Evolutionary conservation across 2,113 vertebrate genomes (phyloP).

Genomic region (Synodontis membranacea): DNA sequence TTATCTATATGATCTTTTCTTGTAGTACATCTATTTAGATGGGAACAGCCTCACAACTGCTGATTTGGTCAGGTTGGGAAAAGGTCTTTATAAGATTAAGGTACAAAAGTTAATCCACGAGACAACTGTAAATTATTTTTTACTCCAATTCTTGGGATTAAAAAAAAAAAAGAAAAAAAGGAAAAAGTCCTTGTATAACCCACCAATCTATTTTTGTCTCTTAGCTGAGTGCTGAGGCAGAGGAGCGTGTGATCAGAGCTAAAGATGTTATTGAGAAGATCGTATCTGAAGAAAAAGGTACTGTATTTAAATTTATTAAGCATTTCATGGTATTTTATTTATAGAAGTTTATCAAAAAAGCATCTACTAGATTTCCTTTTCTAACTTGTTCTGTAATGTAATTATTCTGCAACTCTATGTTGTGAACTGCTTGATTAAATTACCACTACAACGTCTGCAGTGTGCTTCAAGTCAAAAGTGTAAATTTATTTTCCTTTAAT

Average conservation of each 20-base stretch:
- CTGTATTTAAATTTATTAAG: not conserved
- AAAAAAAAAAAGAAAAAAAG: too few species aligned
- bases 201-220: not conserved
- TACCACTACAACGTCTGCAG: not conserved
- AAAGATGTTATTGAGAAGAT: conserved; percentile 83
- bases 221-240: conserved; percentile 84
- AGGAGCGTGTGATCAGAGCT: conserved; percentile 78
- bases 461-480: not conserved
- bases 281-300: conserved; percentile 81
- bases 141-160: not conserved
- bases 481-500: not conserved
- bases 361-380: not conserved
- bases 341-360: not conserved
- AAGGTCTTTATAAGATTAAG: conserved; percentile 92
- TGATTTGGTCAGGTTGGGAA: conserved; percentile 88
- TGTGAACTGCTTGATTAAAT: not conserved
- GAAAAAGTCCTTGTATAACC: not conserved
- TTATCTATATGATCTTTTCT: not conserved
- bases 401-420: not conserved
- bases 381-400: not conserved
- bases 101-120: conserved; percentile 66
- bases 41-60: conserved; percentile 85
- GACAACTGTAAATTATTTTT: not conserved
- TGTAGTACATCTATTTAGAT: conserved; percentile 85
- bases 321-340: not conserved